phyloP scores from a whole-genome alignment of 2,113 vertebrate species.

The Galeopterus variegatus region DNA sequence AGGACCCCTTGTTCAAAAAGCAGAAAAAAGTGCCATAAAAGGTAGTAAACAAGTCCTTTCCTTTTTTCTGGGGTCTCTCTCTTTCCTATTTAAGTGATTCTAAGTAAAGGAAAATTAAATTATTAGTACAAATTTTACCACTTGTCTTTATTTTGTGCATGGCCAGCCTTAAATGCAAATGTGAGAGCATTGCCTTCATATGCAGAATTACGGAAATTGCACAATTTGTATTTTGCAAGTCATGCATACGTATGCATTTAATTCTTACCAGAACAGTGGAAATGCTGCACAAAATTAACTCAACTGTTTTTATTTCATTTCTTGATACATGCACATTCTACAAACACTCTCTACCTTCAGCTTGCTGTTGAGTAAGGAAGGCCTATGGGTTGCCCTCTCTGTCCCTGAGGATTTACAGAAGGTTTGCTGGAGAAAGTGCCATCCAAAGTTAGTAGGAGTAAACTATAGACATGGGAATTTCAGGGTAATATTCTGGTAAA shows the following conservation, averaged over 20 bases:
- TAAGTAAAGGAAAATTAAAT: constrained; percentile 31
- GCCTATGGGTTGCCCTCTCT: neutral
- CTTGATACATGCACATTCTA: neutral
- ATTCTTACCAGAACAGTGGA: constrained; percentile 32
- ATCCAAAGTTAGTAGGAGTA: neutral
- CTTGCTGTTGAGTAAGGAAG: neutral
- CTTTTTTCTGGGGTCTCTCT: neutral
- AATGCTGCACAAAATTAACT: neutral
- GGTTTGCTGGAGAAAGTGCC: neutral
- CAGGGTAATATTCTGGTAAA: neutral
- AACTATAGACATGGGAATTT: neutral
- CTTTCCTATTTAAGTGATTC: neutral
- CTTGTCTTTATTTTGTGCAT: neutral
- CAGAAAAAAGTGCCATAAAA: neutral
- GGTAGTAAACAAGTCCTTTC: neutral
- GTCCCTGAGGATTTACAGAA: neutral
- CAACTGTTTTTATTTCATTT: constrained; percentile 56
- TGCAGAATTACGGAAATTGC: constrained; percentile 8
- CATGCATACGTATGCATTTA: neutral
- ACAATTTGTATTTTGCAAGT: neutral
- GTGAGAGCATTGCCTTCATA: neutral
- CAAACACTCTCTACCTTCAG: neutral
- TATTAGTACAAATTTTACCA: neutral
- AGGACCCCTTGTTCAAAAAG: neutral
- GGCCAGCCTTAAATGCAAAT: neutral